phyloP scores from a whole-genome alignment of 1,140 invertebrate species.

The Elymnias hypermnestra region DNA sequence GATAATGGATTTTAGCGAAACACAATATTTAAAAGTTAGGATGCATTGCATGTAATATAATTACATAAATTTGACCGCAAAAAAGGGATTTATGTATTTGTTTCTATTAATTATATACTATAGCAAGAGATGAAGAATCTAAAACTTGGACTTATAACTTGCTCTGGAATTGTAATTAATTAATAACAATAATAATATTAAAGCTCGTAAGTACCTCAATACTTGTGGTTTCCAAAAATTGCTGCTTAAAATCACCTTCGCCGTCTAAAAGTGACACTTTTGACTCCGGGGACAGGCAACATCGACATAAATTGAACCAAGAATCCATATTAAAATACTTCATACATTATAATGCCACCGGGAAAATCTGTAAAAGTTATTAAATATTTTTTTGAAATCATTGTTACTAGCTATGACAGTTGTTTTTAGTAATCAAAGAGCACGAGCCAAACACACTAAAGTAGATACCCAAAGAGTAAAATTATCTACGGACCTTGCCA shows the following conservation, averaged over 20 bases:
- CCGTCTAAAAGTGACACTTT: conserved; percentile 54
- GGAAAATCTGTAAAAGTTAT: conserved; percentile 51
- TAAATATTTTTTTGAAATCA: background rate
- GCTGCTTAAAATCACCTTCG: conserved; percentile 46
- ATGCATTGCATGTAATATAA: too few species aligned
- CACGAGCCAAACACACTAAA: conserved; percentile 36
- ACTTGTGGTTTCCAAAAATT: conserved; percentile 62
- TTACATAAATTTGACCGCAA: too few species aligned
- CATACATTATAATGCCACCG: conserved; percentile 45
- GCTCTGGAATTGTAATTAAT: too few species aligned
- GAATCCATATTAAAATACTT: conserved; percentile 58
- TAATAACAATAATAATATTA: too few species aligned
- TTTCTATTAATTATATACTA: too few species aligned
- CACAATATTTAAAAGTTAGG: too few species aligned
- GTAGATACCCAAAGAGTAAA: conserved; percentile 69
- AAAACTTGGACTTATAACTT: too few species aligned
- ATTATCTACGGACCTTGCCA: conserved; percentile 75
- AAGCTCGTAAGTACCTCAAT: conserved; percentile 58
- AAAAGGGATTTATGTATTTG: too few species aligned
- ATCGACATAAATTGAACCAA: conserved; percentile 66
- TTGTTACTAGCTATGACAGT: conserved; percentile 59
- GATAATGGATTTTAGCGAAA: too few species aligned
- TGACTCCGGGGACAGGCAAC: conserved; percentile 57
- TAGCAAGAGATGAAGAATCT: too few species aligned
- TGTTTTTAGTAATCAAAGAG: conserved; percentile 50